Evolutionary conservation across 2,113 vertebrate genomes (phyloP), one percentile per base, ranked within the genome.

Genomic region (Uria lomvia): DNA sequence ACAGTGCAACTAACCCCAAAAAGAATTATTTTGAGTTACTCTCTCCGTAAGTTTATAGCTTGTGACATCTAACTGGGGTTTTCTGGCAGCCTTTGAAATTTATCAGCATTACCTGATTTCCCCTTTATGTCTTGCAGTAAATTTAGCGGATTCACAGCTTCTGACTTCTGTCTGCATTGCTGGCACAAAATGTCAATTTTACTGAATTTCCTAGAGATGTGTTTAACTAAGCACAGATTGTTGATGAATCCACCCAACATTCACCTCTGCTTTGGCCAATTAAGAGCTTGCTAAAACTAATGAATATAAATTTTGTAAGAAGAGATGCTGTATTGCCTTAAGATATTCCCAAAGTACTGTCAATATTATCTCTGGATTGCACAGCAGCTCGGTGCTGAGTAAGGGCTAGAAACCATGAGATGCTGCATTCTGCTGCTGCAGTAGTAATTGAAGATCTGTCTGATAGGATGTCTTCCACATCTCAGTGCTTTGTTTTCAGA

Each of bases 51-150:
- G 79, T 90, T 96, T 97, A 97, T 90, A 75, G 88, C 62, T 97
- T 93, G 45, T 97, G 97, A 98, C 97, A 97, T 79, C 95, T 97
- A 94, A 95, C 83, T 91, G 91, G 80, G 71, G 60, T 70, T 97
- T 91, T 91, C 81, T 94, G 93, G 88, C 74, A 93, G 94, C 87
- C 87, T 68, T 94, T 11, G 67, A 93, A 95, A 97, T 97, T 97
- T 96, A 97, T 98, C 92, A 76, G 72, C 26, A 7, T 65, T 84
- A 86, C 93, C 89, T 78, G 90, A 92, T 96, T 91, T 96, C 81
- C 60, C 96, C 85, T 95, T 88, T 93, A 24, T 78, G 65, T 97
- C 95, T 95, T 78, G 93, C 91, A 93, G 75, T 89, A 95, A 59
- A 97, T 86, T 67, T 63, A 70, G 88, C 84, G 81, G 63, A 96